A percentile compares a stretch with the other conserved stretches of the same genome.
Conservation (phyloP, 2,113 vertebrate species). For the Heterochromis multidens region DNA sequence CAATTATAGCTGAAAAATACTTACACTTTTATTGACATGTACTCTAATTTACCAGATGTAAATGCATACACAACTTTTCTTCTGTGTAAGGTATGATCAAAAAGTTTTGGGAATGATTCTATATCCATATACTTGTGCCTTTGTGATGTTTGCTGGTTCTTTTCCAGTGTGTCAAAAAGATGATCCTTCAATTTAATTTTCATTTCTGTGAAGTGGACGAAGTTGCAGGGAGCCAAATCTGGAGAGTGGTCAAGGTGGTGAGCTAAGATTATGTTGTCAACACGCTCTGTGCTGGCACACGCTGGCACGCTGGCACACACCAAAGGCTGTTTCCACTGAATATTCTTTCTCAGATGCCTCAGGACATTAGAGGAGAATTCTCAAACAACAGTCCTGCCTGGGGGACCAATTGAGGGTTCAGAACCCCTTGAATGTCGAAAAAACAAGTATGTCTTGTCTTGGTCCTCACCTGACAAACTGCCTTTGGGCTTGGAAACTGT, state of each 20-base stretch:
- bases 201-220: neutral
- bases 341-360: neutral
- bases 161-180: neutral
- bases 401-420: neutral
- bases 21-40: neutral
- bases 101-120: neutral
- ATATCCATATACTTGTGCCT: neutral
- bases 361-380: neutral
- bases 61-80: neutral
- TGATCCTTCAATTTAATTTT: neutral
- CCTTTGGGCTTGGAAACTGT: neutral
- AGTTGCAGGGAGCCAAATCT: neutral
- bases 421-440: neutral
- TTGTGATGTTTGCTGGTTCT: neutral
- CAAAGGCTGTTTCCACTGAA: neutral
- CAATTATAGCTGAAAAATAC: neutral
- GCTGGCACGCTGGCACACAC: neutral
- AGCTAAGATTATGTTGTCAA: neutral
- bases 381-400: neutral
- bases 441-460: neutral
- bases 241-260: neutral
- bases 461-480: neutral
- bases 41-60: neutral
- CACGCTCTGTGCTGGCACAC: neutral
- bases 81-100: fast-evolving